A percentile compares a stretch with the other conserved stretches of the same genome.
phyloP scores from a whole-genome alignment of 1,140 invertebrate genomes.

The Oreohelix idahoensis region DNA sequence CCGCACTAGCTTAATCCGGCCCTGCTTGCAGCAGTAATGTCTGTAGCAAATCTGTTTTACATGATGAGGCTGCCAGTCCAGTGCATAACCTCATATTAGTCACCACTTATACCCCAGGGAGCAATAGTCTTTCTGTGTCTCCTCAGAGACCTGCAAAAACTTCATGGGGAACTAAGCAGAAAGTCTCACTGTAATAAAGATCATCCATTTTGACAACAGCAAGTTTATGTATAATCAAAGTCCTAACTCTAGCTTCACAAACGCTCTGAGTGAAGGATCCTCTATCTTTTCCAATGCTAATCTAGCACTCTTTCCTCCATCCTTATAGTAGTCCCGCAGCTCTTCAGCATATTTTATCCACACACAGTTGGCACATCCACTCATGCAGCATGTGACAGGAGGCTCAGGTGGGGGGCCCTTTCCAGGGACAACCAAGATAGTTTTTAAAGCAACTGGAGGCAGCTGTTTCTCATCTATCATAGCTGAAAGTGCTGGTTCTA shows the following conservation, averaged over 20 bases:
- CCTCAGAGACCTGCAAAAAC: no score
- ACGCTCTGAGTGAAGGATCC: conserved; percentile 71
- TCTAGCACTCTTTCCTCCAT: conserved; percentile 79
- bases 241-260: conserved; percentile 72
- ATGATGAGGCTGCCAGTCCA: no score
- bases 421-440: conserved; percentile 55
- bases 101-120: no score
- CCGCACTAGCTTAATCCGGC: no score
- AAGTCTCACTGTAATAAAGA: background rate
- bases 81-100: no score
- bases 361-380: conserved; percentile 94
- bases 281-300: conserved; percentile 80
- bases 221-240: conserved; percentile 27
- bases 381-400: conserved; percentile 85
- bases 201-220: background rate
- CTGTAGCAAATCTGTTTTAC: no score
- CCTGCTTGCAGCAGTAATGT: no score
- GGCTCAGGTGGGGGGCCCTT: conserved; percentile 69
- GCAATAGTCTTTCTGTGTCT: no score
- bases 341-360: conserved; percentile 93
- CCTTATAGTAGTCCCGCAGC: conserved; percentile 80
- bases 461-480: background rate
- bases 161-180: no score
- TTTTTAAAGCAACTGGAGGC: conserved; percentile 7
- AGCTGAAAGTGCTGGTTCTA: background rate